Evolutionary conservation across 2,113 vertebrate genomes (phyloP).

Genomic region (Ophiodon elongatus): DNA sequence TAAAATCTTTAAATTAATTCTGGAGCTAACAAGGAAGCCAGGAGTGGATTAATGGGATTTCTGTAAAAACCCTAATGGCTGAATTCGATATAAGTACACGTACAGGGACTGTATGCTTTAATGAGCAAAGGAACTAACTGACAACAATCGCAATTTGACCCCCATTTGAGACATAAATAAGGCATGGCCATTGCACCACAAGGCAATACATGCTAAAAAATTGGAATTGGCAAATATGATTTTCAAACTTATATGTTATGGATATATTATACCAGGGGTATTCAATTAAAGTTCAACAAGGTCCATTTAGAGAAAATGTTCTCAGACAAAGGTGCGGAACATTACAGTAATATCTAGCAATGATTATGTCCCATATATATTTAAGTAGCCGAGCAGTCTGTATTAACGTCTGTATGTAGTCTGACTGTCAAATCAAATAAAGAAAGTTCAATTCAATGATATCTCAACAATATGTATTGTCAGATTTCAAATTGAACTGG

Average conservation of each 20-base stretch:
- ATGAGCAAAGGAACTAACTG: conserved; percentile 6
- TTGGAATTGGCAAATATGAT: not conserved
- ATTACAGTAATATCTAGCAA: too few relatives aligned
- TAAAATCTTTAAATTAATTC: conserved; percentile 12
- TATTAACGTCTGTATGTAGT: too few relatives aligned
- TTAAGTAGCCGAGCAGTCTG: too few relatives aligned
- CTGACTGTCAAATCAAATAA: too few relatives aligned
- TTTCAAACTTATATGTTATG: not conserved
- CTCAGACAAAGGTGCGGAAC: too few relatives aligned
- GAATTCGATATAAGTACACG: conserved; percentile 10
- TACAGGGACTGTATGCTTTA: conserved; percentile 13
- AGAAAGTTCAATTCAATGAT: too few relatives aligned
- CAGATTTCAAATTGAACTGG: too few relatives aligned
- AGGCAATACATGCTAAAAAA: not conserved
- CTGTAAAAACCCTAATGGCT: conserved; percentile 42
- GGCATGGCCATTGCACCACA: not conserved
- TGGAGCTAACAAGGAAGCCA: conserved; percentile 38
- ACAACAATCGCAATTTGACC: not conserved
- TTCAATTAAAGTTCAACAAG: too few relatives aligned
- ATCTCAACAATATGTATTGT: too few relatives aligned
- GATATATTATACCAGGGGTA: not conserved
- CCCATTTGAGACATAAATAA: not conserved
- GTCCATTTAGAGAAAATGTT: too few relatives aligned
- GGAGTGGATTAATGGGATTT: conserved; percentile 30
- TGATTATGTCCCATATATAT: too few relatives aligned